Evolutionary conservation across 2,888 invertebrate species (phyloP), one percentile per base, ranked within the genome.

Genomic region (Phyllotreta striolata): DNA sequence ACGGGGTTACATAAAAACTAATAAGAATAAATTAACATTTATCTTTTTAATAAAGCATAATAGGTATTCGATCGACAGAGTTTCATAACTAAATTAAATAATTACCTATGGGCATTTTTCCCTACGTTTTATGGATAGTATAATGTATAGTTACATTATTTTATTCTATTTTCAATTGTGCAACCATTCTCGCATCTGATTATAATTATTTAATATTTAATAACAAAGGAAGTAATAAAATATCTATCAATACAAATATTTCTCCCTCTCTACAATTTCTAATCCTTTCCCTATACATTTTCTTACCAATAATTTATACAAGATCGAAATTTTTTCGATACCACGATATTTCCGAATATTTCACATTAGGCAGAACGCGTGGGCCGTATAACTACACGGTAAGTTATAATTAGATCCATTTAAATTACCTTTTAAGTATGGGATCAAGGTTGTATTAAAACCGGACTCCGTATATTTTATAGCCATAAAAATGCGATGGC

Each of bases 361-460:
- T 24, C 24, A 24, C 24, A 24, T 24, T 24, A 24, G 24, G 24
- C 24, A 24, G 24, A 24, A 4, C 24, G 24, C 4, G 24, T 24
- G 24, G 24, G 24, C 24, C 24, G 24, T 24, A 24, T 24, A 24
- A 24, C 24, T 24, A 24, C 24, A 24, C 24, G 4, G 24, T 24
- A 24, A 24, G 24, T 24, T 47, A 47, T 47, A 47, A 47, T 14
- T 47, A 47, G 24, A 54, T 24, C 13, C 14, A 38, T n/a, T 40
- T 37, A 9, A 55, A 55, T 41, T 55, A 41, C 34, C 55, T 55
- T 41, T 10, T n/a, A 43, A 41, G 34, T 34, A 24, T 41, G 40
- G 34, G 24, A 55, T 34, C 55, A 55, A 55, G 55, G 55, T 55
- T 55, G 43, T 10, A 9, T 55, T 41, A 34, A 55, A 43, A 55